Evolutionary conservation across 2,113 vertebrate genomes (phyloP).

Genomic region (Eubucco bourcierii): DNA sequence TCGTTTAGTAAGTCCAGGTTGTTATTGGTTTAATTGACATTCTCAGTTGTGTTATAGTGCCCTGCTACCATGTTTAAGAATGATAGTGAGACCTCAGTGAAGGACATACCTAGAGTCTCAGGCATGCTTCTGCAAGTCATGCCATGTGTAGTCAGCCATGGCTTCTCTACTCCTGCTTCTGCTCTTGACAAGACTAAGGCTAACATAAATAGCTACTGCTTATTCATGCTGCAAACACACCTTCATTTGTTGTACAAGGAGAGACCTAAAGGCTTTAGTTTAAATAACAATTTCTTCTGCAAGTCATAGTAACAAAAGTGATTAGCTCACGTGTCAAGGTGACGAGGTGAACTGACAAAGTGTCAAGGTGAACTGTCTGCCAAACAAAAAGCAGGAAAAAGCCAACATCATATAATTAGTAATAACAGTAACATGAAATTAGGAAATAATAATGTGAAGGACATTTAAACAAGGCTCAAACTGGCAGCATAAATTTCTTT

Average conservation of each 20-base stretch:
- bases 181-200: background rate
- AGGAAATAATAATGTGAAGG: background rate
- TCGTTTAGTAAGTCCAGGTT: background rate
- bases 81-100: background rate
- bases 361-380: background rate
- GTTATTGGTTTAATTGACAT: background rate
- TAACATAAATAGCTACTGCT: background rate
- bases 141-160: background rate
- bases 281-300: background rate
- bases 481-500: background rate
- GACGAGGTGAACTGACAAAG: no score
- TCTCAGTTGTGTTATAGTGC: background rate
- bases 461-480: background rate
- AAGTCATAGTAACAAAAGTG: background rate
- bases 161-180: background rate
- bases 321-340: background rate
- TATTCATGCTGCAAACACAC: background rate
- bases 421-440: background rate
- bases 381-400: background rate
- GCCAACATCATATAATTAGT: background rate
- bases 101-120: background rate
- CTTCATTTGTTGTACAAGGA: background rate
- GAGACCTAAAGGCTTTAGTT: background rate
- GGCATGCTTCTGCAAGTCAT: background rate
- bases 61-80: background rate